A percentile compares a stretch with the other conserved stretches of the same genome.
These are phyloP conservation scores for Calcarius lapponicus DNA, from an alignment of 2,797 vertebrate genomes.

Conservation along the genomic window DNA sequence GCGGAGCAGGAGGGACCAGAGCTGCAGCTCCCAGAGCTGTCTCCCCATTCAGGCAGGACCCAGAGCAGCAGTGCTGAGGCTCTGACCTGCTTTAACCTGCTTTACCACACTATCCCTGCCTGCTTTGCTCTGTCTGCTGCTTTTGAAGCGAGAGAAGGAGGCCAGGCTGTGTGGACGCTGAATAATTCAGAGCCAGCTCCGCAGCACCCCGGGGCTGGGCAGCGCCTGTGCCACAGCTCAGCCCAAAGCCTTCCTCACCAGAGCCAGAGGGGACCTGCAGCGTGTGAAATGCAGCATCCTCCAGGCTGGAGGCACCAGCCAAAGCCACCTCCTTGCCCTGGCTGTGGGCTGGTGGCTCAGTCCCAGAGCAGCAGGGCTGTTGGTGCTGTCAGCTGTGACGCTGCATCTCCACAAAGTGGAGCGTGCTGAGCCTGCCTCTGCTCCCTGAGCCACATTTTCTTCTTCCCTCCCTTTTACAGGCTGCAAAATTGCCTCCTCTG, in stretches of 20 bases:
- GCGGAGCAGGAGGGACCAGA: background rate
- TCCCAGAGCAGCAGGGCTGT: background rate
- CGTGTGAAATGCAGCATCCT: background rate
- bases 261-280: background rate
- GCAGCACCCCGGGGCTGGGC: background rate
- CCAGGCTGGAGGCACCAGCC: background rate
- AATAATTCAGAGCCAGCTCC: conserved; percentile 77
- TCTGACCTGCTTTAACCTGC: conserved; percentile 53
- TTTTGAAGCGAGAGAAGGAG: conserved; percentile 64
- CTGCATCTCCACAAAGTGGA: background rate
- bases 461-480: background rate
- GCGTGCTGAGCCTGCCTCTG: background rate
- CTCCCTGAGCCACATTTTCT: background rate
- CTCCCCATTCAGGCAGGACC: background rate
- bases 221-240: conserved; percentile 57
- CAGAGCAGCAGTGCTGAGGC: background rate
- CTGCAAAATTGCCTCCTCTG: background rate
- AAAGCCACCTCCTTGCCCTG: background rate
- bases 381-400: background rate
- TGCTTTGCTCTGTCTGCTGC: background rate
- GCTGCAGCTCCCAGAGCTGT: background rate
- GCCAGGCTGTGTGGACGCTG: conserved; percentile 70
- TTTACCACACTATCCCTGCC: background rate
- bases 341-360: background rate
- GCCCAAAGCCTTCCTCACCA: background rate